phyloP scores from a whole-genome alignment of 37 sponge, comb jelly and placozoan genomes.

The Cladorhizidae sp. region DNA sequence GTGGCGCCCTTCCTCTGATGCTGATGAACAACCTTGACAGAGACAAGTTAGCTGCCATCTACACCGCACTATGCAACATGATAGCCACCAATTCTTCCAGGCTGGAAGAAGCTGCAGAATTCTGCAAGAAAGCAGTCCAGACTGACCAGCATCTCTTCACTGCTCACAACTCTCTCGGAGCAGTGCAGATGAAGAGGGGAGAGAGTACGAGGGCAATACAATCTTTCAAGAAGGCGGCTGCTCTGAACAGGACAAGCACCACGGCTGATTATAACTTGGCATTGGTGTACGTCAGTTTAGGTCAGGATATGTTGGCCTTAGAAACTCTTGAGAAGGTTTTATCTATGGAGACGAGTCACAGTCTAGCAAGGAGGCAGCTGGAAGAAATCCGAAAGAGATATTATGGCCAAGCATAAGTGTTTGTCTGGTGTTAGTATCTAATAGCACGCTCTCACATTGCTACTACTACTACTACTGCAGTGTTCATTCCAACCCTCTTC shows the following conservation, averaged over 20 bases:
- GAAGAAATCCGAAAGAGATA: slow-evolving; percentile 2
- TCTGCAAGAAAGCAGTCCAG: neutral
- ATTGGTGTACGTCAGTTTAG: neutral
- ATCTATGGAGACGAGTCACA: neutral
- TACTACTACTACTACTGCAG: no score
- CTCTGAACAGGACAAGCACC: slow-evolving; percentile 24
- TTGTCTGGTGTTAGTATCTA: no score
- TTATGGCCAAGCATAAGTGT: neutral
- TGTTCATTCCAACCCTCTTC: no score
- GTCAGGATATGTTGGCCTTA: neutral
- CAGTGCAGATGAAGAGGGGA: slow-evolving; percentile 59
- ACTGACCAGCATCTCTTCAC: neutral
- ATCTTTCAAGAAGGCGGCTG: slow-evolving; percentile 24
- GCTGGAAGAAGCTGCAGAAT: slow-evolving; percentile 1
- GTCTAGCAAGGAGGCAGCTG: neutral
- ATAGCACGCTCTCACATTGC: no score
- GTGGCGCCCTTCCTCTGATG: neutral
- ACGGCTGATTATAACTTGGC: slow-evolving; percentile 57
- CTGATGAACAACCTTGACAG: neutral
- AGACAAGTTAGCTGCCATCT: slow-evolving; percentile 16
- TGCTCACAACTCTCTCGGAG: slow-evolving; percentile 43
- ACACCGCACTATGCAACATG: slow-evolving; percentile 3
- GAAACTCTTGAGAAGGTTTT: neutral
- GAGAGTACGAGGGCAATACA: slow-evolving; percentile 24
- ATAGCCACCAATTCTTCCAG: neutral